Percentiles rank a stretch among this genome's conserved stretches.
phyloP scores from a whole-genome alignment of 2,888 invertebrate genomes.

The Leistus spinibarbis region DNA sequence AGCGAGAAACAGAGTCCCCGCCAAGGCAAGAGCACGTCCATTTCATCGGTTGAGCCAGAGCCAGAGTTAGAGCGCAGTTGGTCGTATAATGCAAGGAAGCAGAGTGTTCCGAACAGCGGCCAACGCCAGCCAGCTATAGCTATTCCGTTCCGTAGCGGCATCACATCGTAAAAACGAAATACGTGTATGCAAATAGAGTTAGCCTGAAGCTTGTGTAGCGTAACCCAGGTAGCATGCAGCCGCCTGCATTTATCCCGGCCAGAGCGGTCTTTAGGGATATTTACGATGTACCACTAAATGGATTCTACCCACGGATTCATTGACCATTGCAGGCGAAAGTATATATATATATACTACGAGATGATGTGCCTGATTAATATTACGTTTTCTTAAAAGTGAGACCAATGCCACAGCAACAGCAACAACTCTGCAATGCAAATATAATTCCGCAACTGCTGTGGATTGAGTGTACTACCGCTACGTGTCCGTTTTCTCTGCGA shows the following conservation, averaged over 20 bases:
- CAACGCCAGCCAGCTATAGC: slow-evolving; percentile 18
- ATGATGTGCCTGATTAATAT: too few relatives aligned
- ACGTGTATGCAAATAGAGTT: slow-evolving; percentile 37
- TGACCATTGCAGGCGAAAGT: too few relatives aligned
- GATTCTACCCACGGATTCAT: too few relatives aligned
- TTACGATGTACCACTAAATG: slow-evolving; percentile 2
- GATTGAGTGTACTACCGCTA: background rate
- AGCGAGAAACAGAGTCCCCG: background rate
- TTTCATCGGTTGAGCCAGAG: background rate
- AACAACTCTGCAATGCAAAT: background rate
- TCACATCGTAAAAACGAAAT: slow-evolving; percentile 31
- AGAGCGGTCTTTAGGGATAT: slow-evolving; percentile 19
- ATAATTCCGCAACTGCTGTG: background rate
- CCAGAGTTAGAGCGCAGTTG: background rate
- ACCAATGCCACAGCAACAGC: background rate
- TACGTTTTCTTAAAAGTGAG: too few relatives aligned
- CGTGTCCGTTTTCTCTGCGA: background rate
- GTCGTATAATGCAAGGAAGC: background rate
- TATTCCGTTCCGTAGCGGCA: slow-evolving; percentile 7
- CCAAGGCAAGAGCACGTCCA: background rate
- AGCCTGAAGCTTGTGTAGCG: slow-evolving; percentile 16
- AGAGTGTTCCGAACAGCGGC: slow-evolving; percentile 9
- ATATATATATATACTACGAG: background rate
- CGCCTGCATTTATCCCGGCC: slow-evolving; percentile 6
- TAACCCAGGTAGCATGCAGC: slow-evolving; percentile 22